These are phyloP conservation scores for Ranitomeya variabilis DNA, from an alignment of 2,113 vertebrate species.

Conservation along the genomic window DNA sequence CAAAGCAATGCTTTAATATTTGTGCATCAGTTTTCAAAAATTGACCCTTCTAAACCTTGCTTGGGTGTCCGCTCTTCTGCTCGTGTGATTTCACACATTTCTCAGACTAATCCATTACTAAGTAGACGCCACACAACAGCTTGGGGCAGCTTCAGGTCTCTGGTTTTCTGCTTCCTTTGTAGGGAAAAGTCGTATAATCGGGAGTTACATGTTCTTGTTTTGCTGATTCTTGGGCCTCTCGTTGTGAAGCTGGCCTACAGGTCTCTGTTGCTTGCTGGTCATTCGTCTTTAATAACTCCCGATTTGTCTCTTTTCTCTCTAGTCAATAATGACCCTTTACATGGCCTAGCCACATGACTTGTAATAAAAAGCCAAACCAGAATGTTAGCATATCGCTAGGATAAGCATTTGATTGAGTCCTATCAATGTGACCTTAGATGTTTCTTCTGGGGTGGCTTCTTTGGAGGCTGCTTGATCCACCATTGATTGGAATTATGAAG, in stretches of 20 bases:
- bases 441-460: too few species aligned
- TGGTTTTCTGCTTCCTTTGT: conserved; percentile 47
- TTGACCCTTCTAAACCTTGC: conserved; percentile 22
- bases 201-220: neutral
- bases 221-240: neutral
- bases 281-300: neutral
- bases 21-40: neutral
- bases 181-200: neutral
- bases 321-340: too few species aligned
- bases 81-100: conserved; percentile 24
- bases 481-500: too few species aligned
- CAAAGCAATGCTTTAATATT: neutral
- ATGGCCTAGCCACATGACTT: too few species aligned
- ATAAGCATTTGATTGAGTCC: too few species aligned
- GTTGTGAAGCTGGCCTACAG: neutral
- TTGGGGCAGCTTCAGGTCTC: conserved; percentile 61
- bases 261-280: neutral
- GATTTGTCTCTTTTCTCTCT: neutral
- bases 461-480: too few species aligned
- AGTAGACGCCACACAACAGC: conserved; percentile 9
- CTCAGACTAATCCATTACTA: conserved; percentile 33
- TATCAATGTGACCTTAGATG: too few species aligned
- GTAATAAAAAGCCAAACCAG: too few species aligned
- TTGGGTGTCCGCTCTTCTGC: conserved; percentile 33
- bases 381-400: too few species aligned